Conservation (phyloP, 2,113 vertebrate species). For the Strix aluco region DNA sequence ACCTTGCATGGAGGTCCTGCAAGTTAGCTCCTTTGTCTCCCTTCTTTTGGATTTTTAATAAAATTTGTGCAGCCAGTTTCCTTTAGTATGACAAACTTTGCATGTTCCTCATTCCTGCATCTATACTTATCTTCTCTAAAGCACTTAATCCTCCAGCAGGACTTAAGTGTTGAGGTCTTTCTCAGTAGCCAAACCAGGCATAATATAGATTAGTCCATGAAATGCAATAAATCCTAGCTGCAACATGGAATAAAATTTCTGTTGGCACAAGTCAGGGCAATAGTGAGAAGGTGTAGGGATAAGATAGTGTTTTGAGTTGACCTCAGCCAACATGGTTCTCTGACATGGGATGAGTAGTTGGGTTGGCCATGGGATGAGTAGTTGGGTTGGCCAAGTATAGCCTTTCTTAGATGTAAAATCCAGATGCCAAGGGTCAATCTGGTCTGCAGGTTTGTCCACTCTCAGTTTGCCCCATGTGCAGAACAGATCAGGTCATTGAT, state of each 20-base stretch:
- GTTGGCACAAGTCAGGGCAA: background rate
- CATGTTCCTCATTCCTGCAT: background rate
- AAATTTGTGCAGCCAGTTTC: background rate
- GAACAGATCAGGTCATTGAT: background rate
- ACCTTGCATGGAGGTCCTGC: background rate
- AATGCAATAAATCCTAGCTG: background rate
- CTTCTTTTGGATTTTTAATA: background rate
- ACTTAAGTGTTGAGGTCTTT: background rate
- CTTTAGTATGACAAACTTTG: background rate
- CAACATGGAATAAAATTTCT: background rate
- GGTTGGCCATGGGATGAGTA: background rate
- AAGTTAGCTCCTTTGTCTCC: background rate
- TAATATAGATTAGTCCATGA: background rate
- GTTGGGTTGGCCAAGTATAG: background rate
- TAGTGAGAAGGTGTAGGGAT: background rate
- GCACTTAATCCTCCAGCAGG: background rate
- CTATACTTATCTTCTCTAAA: background rate
- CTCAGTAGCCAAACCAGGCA: background rate
- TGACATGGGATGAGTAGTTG: background rate
- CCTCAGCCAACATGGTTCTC: background rate
- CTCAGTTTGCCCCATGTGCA: background rate
- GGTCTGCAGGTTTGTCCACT: background rate
- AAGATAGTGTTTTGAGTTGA: background rate
- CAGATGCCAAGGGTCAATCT: background rate
- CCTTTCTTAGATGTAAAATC: background rate